Evolutionary conservation across 1,140 invertebrate genomes (phyloP).

Genomic region (Formica exsecta): DNA sequence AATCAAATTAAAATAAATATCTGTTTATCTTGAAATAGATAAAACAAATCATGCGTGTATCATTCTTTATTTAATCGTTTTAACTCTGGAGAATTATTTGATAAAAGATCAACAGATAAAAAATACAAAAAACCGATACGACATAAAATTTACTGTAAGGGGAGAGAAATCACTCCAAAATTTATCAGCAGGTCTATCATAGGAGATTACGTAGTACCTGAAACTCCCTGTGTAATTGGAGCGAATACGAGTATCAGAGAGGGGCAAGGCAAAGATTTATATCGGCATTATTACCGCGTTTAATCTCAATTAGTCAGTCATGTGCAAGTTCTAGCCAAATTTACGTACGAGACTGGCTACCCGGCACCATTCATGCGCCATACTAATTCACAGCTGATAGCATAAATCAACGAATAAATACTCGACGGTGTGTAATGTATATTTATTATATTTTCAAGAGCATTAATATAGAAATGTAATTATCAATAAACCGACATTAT

Average conservation of each 20-base stretch:
- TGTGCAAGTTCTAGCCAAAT: slow-evolving; percentile 61
- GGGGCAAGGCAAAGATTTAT: slow-evolving; percentile 63
- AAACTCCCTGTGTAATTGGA: slow-evolving; percentile 41
- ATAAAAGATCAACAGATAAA: neutral
- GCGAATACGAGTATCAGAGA: slow-evolving; percentile 49
- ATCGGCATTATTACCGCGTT: slow-evolving; percentile 67
- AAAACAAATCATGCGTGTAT: neutral
- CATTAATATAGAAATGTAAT: neutral
- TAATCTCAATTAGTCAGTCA: slow-evolving; percentile 73
- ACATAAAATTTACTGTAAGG: neutral
- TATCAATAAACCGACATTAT: slow-evolving; percentile 6
- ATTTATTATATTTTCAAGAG: slow-evolving; percentile 20
- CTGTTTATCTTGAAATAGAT: neutral
- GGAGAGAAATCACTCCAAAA: neutral
- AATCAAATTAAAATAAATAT: neutral
- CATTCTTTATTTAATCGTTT: slow-evolving; percentile 6
- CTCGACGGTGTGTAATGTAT: neutral
- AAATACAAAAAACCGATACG: neutral
- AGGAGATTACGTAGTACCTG: slow-evolving; percentile 37
- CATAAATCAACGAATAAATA: slow-evolving; percentile 51
- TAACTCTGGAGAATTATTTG: neutral
- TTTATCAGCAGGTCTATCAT: slow-evolving; percentile 36
- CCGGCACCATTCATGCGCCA: slow-evolving; percentile 35
- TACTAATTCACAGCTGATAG: slow-evolving; percentile 40
- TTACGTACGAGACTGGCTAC: slow-evolving; percentile 55